phyloP scores from a whole-genome alignment of 2,888 invertebrate genomes.

The Coenonympha glycerion region DNA sequence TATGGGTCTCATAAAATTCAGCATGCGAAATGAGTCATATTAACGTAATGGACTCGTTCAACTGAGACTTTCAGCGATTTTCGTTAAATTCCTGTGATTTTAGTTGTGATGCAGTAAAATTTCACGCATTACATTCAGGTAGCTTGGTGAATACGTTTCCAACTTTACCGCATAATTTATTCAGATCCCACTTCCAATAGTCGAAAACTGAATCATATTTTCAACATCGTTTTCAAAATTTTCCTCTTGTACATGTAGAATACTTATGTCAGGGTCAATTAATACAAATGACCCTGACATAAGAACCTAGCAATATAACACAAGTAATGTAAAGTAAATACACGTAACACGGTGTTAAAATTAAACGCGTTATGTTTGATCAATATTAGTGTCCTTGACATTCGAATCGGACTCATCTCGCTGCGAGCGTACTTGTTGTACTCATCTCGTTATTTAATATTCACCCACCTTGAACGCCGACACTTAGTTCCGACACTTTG shows the following conservation, averaged over 20 bases:
- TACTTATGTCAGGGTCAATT: constrained; percentile 28
- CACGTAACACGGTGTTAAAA: constrained; percentile 18
- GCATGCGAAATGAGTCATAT: constrained; percentile 18
- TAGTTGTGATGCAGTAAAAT: too few species aligned
- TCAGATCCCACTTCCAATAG: constrained; percentile 45
- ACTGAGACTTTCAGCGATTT: neutral
- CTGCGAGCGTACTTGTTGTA: too few species aligned
- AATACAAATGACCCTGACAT: too few species aligned
- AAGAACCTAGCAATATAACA: neutral
- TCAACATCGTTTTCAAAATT: constrained; percentile 28
- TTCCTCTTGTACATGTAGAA: constrained; percentile 25
- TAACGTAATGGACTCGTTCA: constrained; percentile 15
- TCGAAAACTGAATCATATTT: constrained; percentile 44
- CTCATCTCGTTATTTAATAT: constrained; percentile 48
- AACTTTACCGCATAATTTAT: constrained; percentile 64
- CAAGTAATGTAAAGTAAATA: too few species aligned
- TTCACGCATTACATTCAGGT: constrained; percentile 34
- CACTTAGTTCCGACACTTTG: constrained; percentile 29
- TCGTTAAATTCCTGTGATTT: constrained; percentile 15
- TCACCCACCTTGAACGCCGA: constrained; percentile 51
- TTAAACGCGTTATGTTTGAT: constrained; percentile 42
- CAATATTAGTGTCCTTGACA: constrained; percentile 72
- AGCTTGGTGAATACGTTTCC: constrained; percentile 39
- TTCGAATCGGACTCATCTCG: constrained; percentile 44
- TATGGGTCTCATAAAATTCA: constrained; percentile 18